Conservation (phyloP, 2,797 vertebrate genomes). For the Sciaenops ocellatus region DNA sequence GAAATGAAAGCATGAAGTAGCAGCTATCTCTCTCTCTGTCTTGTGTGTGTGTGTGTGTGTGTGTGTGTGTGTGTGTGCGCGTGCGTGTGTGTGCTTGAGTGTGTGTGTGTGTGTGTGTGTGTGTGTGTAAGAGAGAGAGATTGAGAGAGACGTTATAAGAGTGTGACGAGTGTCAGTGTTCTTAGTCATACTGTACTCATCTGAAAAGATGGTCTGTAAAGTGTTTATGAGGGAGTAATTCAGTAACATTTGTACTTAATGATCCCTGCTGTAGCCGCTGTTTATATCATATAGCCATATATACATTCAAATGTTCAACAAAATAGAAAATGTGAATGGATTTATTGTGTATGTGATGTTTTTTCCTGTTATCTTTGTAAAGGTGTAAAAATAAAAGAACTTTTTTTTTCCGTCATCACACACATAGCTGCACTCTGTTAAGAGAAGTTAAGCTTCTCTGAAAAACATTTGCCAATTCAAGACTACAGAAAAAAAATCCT, state of each 20-base stretch:
- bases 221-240: constrained; percentile 50
- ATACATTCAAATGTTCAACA: constrained; percentile 23
- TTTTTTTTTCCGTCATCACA: constrained; percentile 27
- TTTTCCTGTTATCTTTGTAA: constrained; percentile 42
- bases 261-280: constrained; percentile 8
- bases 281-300: constrained; percentile 33
- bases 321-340: constrained; percentile 13
- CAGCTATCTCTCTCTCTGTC: constrained; percentile 28
- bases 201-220: constrained; percentile 63
- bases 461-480: constrained; percentile 58
- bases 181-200: constrained; percentile 61
- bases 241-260: constrained; percentile 24
- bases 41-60: constrained; percentile 19
- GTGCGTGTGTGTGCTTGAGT: constrained; percentile 1
- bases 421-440: constrained; percentile 20
- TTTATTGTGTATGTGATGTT: constrained; percentile 32
- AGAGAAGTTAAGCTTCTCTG: constrained; percentile 33
- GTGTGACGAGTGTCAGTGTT: constrained; percentile 39
- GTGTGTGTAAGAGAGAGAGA: neutral
- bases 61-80: constrained; percentile 27
- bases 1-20: constrained; percentile 66
- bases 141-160: constrained; percentile 37
- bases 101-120: constrained; percentile 4
- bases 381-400: constrained; percentile 66
- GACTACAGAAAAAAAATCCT: constrained; percentile 49